These are phyloP conservation scores for Grammomys dolichurus DNA, from an alignment of 2,113 vertebrate genomes.

Conservation along the genomic window DNA sequence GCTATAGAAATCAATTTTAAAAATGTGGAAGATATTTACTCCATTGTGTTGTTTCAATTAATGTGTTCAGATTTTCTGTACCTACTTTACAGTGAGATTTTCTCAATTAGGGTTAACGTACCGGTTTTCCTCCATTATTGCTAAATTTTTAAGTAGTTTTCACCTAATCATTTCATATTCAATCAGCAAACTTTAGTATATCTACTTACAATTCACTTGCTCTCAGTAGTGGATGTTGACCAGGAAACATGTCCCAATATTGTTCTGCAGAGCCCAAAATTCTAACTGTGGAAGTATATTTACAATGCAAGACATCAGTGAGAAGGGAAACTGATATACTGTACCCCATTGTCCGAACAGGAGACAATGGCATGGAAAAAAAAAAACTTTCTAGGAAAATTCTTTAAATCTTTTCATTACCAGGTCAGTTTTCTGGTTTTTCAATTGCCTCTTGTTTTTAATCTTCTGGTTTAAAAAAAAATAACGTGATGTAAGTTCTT, in stretches of 20 bases:
- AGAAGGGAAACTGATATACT: neutral
- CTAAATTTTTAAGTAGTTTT: neutral
- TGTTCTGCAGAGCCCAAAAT: neutral
- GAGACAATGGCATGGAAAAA: neutral
- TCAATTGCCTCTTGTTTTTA: neutral
- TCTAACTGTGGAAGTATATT: neutral
- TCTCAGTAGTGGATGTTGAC: neutral
- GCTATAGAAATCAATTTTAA: neutral
- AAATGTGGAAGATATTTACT: neutral
- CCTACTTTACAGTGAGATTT: neutral
- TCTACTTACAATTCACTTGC: neutral
- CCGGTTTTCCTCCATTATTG: neutral
- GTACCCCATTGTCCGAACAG: neutral
- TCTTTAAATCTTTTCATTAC: neutral
- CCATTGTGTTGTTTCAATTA: neutral
- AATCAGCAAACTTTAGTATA: neutral
- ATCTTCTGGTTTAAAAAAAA: neutral
- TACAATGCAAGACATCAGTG: neutral
- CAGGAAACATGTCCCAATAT: neutral
- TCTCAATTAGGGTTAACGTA: neutral
- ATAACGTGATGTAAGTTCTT: conserved; percentile 66
- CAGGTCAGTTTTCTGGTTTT: neutral
- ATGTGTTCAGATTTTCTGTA: neutral
- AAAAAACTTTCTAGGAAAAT: neutral
- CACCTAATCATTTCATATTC: neutral